Percentiles rank a stretch among this genome's conserved stretches.
These are phyloP conservation scores for Cyclina sinensis DNA, from an alignment of 1,140 invertebrate species.

Conservation along the genomic window DNA sequence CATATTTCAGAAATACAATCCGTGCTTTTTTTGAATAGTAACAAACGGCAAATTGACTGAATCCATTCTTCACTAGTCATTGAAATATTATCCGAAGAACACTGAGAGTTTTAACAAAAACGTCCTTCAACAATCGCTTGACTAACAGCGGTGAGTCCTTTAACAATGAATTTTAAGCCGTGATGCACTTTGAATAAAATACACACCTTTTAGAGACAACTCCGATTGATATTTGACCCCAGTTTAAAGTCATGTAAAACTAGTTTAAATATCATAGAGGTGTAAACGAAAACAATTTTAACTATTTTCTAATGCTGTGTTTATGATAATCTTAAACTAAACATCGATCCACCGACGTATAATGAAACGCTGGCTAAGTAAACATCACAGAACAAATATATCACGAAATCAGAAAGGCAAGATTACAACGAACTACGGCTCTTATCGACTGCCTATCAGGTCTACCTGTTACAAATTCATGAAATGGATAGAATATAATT, in stretches of 20 bases:
- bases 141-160: neutral
- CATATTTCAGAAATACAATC: too few relatives aligned
- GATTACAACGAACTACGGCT: constrained; percentile 33
- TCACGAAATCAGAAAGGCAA: constrained; percentile 51
- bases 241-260: constrained; percentile 2
- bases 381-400: constrained; percentile 30
- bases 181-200: neutral
- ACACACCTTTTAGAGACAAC: constrained; percentile 30
- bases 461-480: constrained; percentile 62
- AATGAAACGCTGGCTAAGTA: constrained; percentile 60
- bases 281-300: constrained; percentile 52
- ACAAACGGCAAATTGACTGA: too few relatives aligned
- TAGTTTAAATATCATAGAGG: constrained; percentile 1
- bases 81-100: neutral
- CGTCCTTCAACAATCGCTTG: neutral
- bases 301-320: constrained; percentile 31
- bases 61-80: too few relatives aligned
- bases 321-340: constrained; percentile 58
- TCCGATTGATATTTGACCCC: constrained; percentile 45
- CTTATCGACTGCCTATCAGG: constrained; percentile 27
- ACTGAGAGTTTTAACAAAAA: neutral
- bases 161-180: neutral
- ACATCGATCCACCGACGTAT: constrained; percentile 43
- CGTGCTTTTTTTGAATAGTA: too few relatives aligned
- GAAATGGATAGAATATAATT: constrained; percentile 46